A percentile compares a stretch with the other conserved stretches of the same genome.
phyloP scores from a whole-genome alignment of 30 jellyfish, hydroid and myxozoan species.

The Hydra vulgaris region DNA sequence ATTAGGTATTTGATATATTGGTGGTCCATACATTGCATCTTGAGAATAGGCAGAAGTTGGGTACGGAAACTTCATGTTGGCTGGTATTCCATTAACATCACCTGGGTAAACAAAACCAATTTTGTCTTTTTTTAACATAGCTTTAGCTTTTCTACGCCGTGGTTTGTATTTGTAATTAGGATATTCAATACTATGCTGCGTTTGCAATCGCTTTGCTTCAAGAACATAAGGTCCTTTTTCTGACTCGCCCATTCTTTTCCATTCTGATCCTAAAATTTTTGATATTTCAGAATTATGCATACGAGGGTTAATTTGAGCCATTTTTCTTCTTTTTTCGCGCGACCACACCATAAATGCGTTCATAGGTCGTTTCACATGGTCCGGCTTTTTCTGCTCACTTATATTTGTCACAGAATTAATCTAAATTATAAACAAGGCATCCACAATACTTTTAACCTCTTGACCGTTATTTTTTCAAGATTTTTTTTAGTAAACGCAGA shows the following conservation, averaged over 20 bases:
- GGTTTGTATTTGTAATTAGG: conserved; percentile 99
- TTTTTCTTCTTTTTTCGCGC: conserved; percentile 78
- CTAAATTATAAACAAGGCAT: neutral
- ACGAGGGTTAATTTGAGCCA: conserved; percentile 96
- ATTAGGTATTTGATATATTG: conserved; percentile 85
- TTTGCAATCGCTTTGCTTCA: conserved; percentile 94
- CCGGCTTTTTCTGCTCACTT: conserved; percentile 4
- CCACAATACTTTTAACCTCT: neutral
- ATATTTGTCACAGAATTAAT: neutral
- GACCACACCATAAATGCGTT: conserved; percentile 99
- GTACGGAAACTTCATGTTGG: conserved; percentile 88
- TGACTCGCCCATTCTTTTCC: conserved; percentile 87
- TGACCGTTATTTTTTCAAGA: neutral
- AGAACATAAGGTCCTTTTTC: conserved; percentile 91
- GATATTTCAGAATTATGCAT: conserved; percentile 99
- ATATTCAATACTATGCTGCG: conserved; percentile 95
- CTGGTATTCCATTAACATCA: conserved; percentile 71
- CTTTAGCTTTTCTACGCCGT: conserved; percentile 88
- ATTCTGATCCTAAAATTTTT: conserved; percentile 96
- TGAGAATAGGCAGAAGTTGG: conserved; percentile 77
- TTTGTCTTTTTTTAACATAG: conserved; percentile 79
- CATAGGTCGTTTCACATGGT: conserved; percentile 98
- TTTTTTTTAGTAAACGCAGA: neutral
- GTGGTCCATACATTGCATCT: conserved; percentile 83
- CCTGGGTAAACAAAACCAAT: conserved; percentile 91